Percentiles rank a stretch among this genome's conserved stretches.
These are phyloP conservation scores for Choloepus hoffmanni DNA, from an alignment of 2,113 vertebrate species.

Conservation along the genomic window DNA sequence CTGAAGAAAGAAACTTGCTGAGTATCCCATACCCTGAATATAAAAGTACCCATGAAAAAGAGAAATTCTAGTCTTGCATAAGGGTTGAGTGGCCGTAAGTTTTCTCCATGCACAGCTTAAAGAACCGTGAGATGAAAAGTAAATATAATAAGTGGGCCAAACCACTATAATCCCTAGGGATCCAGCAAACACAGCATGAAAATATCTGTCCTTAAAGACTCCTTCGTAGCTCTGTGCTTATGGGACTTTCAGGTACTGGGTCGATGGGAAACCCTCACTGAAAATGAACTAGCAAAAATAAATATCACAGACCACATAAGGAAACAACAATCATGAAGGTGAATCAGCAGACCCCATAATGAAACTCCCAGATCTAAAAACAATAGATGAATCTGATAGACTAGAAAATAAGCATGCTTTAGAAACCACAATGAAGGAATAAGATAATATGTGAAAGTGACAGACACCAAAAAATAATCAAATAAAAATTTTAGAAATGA, in stretches of 20 bases:
- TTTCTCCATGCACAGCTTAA: not conserved
- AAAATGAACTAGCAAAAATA: not conserved
- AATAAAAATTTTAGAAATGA: not conserved
- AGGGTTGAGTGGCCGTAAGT: not conserved
- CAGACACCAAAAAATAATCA: not conserved
- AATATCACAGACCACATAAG: not conserved
- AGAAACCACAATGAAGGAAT: not conserved
- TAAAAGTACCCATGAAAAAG: not conserved
- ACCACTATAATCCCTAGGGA: not conserved
- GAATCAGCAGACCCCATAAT: slow-evolving; percentile 1
- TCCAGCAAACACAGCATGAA: not conserved
- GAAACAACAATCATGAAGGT: not conserved
- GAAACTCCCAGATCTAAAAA: not conserved
- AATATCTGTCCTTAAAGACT: not conserved
- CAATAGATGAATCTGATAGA: not conserved
- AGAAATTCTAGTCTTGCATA: not conserved
- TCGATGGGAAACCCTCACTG: not conserved
- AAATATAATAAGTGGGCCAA: slow-evolving; percentile 4
- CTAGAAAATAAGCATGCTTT: not conserved
- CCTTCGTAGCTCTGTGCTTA: not conserved
- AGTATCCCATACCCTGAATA: not conserved
- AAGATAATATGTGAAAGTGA: not conserved
- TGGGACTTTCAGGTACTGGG: not conserved
- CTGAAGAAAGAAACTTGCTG: not conserved
- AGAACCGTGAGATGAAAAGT: not conserved